Percentiles rank a stretch among this genome's conserved stretches.
Conservation (phyloP, 2,888 invertebrate genomes). For the Abrostola triplasia region DNA sequence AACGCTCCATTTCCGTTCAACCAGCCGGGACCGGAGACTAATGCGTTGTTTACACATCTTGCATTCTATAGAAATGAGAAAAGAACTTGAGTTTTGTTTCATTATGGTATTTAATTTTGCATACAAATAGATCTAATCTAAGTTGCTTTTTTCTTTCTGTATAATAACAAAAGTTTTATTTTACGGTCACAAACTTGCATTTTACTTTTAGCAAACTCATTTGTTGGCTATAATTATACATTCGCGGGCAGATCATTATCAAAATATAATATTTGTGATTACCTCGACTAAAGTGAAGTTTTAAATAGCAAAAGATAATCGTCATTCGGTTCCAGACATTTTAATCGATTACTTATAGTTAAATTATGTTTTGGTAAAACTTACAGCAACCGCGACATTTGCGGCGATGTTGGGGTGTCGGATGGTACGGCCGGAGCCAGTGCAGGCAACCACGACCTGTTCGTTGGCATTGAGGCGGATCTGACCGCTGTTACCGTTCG, state of each 20-base stretch:
- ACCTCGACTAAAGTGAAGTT: no score
- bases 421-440: conserved; percentile 73
- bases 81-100: neutral
- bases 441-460: conserved; percentile 73
- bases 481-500: conserved; percentile 75
- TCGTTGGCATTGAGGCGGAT: conserved; percentile 73
- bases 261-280: no score
- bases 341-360: no score
- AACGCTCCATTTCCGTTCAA: conserved; percentile 74
- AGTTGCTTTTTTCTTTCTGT: no score
- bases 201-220: no score
- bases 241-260: no score
- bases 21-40: conserved; percentile 76
- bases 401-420: conserved; percentile 72
- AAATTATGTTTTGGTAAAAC: conserved; percentile 7
- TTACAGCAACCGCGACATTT: conserved; percentile 38
- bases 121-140: no score
- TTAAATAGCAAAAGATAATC: no score
- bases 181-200: no score
- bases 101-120: neutral
- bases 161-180: no score
- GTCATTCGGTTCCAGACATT: no score
- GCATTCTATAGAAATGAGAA: conserved; percentile 66
- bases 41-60: conserved; percentile 69
- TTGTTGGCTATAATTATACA: no score